phyloP scores from a whole-genome alignment of 2,113 vertebrate genomes.

The Chaetura pelagica region DNA sequence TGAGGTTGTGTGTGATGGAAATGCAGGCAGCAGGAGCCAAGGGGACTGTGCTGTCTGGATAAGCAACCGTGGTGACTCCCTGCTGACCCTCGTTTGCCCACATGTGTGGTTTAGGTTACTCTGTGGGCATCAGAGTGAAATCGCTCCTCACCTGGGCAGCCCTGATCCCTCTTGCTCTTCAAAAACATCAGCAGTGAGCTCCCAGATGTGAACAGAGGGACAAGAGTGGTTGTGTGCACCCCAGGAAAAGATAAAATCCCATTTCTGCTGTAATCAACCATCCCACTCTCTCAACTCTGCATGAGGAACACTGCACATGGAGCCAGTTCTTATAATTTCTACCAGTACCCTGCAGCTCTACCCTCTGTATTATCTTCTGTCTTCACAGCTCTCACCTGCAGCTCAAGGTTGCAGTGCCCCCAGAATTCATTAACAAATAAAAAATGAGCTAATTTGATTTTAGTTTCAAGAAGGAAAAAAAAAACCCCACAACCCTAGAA shows the following conservation, averaged over 20 bases:
- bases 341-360: neutral
- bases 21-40: neutral
- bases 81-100: neutral
- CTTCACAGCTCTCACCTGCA: neutral
- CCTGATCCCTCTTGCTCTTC: neutral
- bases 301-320: neutral
- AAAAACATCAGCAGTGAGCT: neutral
- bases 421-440: neutral
- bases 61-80: fast-evolving
- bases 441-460: neutral
- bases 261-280: neutral
- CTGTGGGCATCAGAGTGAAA: neutral
- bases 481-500: neutral
- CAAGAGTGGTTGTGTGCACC: neutral
- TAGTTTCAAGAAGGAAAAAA: neutral
- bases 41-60: neutral
- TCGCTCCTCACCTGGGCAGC: neutral
- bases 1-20: too few relatives aligned
- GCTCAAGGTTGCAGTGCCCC: neutral
- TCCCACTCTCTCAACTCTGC: neutral
- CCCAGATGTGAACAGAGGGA: neutral
- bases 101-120: neutral
- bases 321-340: neutral
- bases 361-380: neutral
- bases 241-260: neutral